These are phyloP conservation scores for Drosophila eugracilis DNA, from an alignment of 1,140 invertebrate species.

Conservation along the genomic window DNA sequence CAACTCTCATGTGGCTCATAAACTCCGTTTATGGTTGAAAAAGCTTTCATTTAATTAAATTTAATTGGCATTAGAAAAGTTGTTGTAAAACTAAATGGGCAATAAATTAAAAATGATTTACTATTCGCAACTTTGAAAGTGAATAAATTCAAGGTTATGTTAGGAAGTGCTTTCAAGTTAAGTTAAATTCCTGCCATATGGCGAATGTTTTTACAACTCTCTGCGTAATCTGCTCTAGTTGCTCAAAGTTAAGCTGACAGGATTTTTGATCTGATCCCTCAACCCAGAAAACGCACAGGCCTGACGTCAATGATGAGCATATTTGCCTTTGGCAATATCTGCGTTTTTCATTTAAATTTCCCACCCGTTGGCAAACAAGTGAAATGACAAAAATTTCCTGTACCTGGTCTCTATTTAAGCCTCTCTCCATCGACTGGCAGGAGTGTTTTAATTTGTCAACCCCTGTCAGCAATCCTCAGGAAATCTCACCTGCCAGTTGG, in stretches of 20 bases:
- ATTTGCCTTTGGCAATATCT: slow-evolving; percentile 19
- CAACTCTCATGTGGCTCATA: not conserved
- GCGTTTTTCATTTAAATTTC: slow-evolving; percentile 28
- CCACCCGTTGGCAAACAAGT: slow-evolving; percentile 7
- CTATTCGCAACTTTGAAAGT: not conserved
- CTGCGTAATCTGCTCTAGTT: not conserved
- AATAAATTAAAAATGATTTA: too few species aligned
- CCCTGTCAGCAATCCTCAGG: slow-evolving; percentile 3
- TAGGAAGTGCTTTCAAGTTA: too few species aligned
- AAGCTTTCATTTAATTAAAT: not conserved
- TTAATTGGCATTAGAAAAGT: not conserved
- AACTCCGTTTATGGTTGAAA: not conserved
- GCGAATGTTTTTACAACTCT: not conserved
- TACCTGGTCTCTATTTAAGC: not conserved
- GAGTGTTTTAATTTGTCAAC: slow-evolving; percentile 42
- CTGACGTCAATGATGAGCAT: slow-evolving; percentile 5
- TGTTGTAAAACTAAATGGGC: not conserved
- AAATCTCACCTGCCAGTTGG: slow-evolving; percentile 20
- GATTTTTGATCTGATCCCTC: slow-evolving; percentile 2
- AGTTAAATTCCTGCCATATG: not conserved
- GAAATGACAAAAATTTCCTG: slow-evolving; percentile 14
- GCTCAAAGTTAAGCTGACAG: not conserved
- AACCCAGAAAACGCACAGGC: not conserved
- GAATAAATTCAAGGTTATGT: not conserved
- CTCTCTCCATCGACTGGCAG: not conserved